Base-by-base conservation (phyloP, 2,113 vertebrate genomes). In the Perca flavescens region DNA sequence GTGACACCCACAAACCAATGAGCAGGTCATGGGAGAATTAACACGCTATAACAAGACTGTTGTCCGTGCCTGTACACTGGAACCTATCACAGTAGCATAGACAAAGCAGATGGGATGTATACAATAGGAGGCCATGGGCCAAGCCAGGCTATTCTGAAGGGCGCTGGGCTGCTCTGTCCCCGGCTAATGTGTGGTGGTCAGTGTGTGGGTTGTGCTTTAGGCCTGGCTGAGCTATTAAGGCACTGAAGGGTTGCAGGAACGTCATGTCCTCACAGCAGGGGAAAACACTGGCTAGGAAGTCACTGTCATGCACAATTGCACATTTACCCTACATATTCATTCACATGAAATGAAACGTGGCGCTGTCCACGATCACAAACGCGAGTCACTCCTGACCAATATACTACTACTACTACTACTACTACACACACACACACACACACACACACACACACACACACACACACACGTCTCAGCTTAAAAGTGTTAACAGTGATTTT, bases 41-140 rank as follows among this genome's bases (percentile, higher is more conserved):
- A 80, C 82, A 86, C 66, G 50, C 86, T 90, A 84, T 90, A 93
- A 91, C 86, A 84, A 65, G 84, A 84, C 90, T 73, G 87, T 92
- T 93, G 92, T 93, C 91, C 85, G 82, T 92, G 92, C 67, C 79
- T 88, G 88, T 75, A 84, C 79, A 83, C 92, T 94, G 93, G 91
- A 94, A 94, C 86, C 86, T 91, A 89, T 93, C 89, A 84, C 84
- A 49, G 75, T 86, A 87, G 91, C 86, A 88, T 90, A 93, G 91
- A 94, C 90, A 93, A 93, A 93, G 89, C 85, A 77, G 89, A 92
- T 86, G 80, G 88, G 80, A 92, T 93, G 88, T 94, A 94, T 94
- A 94, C 93, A 94, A 92, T 83, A 87, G 89, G 87, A 91, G 89
- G 90, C 91, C 86, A 75, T 77, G 76, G 88, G 80, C 87, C 71